Evolutionary conservation across 2,113 vertebrate genomes (phyloP).

Genomic region (Cephalophus harveyi): DNA sequence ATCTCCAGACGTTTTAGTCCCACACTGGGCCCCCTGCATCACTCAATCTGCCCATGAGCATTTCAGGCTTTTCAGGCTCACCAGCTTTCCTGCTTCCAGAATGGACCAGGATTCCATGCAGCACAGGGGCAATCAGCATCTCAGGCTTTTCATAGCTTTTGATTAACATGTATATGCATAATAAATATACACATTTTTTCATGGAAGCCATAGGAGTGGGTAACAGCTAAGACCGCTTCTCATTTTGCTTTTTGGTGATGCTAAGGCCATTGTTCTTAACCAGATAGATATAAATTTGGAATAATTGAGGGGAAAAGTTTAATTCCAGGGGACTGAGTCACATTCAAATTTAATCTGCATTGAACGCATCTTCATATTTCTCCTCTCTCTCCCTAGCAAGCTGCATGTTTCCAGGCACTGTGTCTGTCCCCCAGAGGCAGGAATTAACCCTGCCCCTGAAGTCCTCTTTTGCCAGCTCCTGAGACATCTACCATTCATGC

Average conservation of each 20-base stretch:
- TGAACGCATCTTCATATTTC: neutral
- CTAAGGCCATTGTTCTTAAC: neutral
- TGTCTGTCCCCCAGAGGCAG: neutral
- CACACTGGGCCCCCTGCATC: rapidly evolving
- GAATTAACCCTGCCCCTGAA: neutral
- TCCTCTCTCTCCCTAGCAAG: neutral
- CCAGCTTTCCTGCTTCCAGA: neutral
- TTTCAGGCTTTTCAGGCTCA: neutral
- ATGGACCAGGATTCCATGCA: neutral
- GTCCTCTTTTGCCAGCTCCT: neutral
- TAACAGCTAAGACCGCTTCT: neutral
- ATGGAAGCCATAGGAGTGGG: neutral
- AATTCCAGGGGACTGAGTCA: neutral
- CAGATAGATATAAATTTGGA: neutral
- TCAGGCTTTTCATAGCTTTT: neutral
- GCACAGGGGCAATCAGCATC: neutral
- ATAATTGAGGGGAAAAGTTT: neutral
- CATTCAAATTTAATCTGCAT: neutral
- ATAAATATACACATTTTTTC: neutral
- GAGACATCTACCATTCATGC: neutral
- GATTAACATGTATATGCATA: neutral
- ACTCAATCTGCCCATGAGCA: neutral
- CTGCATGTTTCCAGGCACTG: neutral
- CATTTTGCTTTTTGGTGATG: neutral
- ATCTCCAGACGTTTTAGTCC: neutral